A percentile compares a stretch with the other conserved stretches of the same genome.
These are phyloP conservation scores for Bembecia ichneumoniformis DNA, from an alignment of 2,888 invertebrate species.

Conservation along the genomic window DNA sequence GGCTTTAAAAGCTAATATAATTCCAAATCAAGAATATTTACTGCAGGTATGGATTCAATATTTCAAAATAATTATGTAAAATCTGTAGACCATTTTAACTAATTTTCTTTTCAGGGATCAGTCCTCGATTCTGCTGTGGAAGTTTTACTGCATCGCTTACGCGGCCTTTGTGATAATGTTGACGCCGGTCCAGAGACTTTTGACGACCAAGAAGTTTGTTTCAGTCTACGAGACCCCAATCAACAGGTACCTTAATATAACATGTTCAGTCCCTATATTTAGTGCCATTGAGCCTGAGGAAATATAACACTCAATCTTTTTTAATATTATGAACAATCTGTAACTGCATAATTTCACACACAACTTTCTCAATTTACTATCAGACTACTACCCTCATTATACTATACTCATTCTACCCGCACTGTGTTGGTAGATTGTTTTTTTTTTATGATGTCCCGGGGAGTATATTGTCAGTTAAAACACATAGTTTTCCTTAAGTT, in stretches of 20 bases:
- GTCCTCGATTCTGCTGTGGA: conserved; percentile 93
- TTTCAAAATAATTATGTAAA: conserved; percentile 2
- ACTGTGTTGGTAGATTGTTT: no score
- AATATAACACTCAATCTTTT: not conserved
- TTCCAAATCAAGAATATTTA: conserved; percentile 94
- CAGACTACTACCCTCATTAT: no score
- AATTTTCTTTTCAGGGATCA: conserved; percentile 79
- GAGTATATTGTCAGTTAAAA: no score
- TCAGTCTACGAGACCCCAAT: conserved; percentile 80
- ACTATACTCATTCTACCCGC: no score
- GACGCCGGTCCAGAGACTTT: conserved; percentile 93
- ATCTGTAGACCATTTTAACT: conserved; percentile 1
- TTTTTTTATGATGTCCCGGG: no score
- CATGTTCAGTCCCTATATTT: not conserved
- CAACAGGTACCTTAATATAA: conserved; percentile 49
- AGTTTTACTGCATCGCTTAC: conserved; percentile 87
- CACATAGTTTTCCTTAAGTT: no score
- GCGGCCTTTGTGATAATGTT: conserved; percentile 94
- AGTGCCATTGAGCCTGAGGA: not conserved
- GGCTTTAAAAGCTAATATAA: conserved; percentile 86
- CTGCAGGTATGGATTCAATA: conserved; percentile 60
- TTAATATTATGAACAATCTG: not conserved
- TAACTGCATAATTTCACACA: no score
- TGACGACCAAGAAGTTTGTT: conserved; percentile 94
- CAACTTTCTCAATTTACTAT: no score